A percentile compares a stretch with the other conserved stretches of the same genome.
Evolutionary conservation across 2,113 vertebrate species (phyloP).

Genomic region (Ramphastos sulfuratus): DNA sequence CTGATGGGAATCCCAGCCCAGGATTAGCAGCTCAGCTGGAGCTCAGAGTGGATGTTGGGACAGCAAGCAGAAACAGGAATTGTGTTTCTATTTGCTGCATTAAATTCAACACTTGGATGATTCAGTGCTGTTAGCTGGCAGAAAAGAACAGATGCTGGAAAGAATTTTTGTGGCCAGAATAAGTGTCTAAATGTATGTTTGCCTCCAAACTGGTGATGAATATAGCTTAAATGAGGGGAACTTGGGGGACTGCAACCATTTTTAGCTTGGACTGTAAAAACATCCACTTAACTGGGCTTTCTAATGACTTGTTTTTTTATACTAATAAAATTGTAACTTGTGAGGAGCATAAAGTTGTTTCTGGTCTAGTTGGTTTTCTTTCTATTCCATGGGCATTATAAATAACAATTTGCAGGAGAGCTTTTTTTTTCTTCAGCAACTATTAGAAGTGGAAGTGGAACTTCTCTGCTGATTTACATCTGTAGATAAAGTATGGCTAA

Average conservation of each 20-base stretch:
- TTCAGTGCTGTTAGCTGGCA: constrained; percentile 17
- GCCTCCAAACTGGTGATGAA: constrained; percentile 32
- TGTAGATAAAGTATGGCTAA: background rate
- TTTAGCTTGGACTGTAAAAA: constrained; percentile 4
- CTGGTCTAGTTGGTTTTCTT: background rate
- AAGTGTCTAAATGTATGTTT: constrained; percentile 26
- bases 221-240: constrained; percentile 27
- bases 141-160: constrained; percentile 36
- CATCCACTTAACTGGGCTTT: background rate
- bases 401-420: background rate
- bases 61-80: background rate
- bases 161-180: background rate
- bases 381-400: background rate
- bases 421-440: background rate
- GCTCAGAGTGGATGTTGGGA: background rate
- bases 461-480: background rate
- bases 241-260: background rate
- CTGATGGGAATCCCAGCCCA: background rate
- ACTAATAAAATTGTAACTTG: background rate
- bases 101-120: constrained; percentile 7
- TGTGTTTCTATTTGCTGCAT: background rate
- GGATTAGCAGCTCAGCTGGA: background rate
- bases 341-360: background rate
- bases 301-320: background rate
- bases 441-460: background rate